Evolutionary conservation across 35 echinoderm and acorn worm species (phyloP), one percentile per base, ranked within the genome.

Genomic region (Nesometra sesokonis): DNA sequence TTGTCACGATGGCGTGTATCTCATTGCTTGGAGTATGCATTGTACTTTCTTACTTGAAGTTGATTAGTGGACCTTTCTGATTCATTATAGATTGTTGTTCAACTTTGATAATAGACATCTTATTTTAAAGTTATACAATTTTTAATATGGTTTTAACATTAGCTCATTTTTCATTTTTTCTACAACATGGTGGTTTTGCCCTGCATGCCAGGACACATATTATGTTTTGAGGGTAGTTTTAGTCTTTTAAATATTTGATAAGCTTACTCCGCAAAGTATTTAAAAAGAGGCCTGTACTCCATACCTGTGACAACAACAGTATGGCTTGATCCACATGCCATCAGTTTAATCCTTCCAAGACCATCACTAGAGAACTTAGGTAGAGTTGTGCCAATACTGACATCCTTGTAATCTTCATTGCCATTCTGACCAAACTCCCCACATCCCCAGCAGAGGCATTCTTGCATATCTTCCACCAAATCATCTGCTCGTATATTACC

Each of bases 401-500:
- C 31, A 84, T 97, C 79, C 77, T 91, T 76, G 36, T 29, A 84
- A 33, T 82, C 78, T 17, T 91, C 91, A 32, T 93, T 91, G 30
- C 94, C 94, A 89, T 97, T 91, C 89, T 97, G 94, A 33, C 91
- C 94, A 79, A 97, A 97, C 84, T 97, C 94, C 11, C 94, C 94
- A 77, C 91, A 88, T 13, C 94, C 94, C 94, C 94, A 97, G 15
- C 89, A 85, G 36, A 93, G 33, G 23, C 8, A 67, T 27, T 67
- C 52, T 13, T 11, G 23, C 52, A 17, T 67, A 5, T 67, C 21
- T 67, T 67, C 52, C 23, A 2, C 0, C 23, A 67, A 67, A 67
- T 19, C 52, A 43, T 43, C 5, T 43, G 38, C 5, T 43, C 15
- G 38, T 27, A 17, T 27, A 67, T 19, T 67, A 1, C 52, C 23